A percentile compares a stretch with the other conserved stretches of the same genome.
Conservation (phyloP, 2,888 invertebrate species). For the Callinectes sapidus region DNA sequence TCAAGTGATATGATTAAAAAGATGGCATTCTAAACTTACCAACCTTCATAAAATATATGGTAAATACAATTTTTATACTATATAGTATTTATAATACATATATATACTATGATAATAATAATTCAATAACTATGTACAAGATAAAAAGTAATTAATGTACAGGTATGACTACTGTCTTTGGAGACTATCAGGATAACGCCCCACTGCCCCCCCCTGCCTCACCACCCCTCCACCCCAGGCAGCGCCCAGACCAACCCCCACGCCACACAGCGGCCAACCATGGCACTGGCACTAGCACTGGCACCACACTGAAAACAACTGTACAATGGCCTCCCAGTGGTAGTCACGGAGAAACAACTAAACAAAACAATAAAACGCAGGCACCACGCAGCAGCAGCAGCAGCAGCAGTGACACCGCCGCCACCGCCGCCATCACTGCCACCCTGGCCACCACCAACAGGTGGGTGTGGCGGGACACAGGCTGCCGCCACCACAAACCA, state of each 20-base stretch:
- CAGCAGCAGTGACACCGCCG: not conserved
- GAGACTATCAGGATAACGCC: slow-evolving; percentile 25
- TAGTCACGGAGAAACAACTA: slow-evolving; percentile 9
- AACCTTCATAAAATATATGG: slow-evolving; percentile 58
- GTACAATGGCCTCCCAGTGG: not conserved
- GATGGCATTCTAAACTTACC: not conserved
- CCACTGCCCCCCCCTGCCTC: no score
- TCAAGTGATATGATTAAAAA: slow-evolving; percentile 54
- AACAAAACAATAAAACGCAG: not conserved
- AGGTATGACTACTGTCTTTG: slow-evolving; percentile 62
- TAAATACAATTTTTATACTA: slow-evolving; percentile 38
- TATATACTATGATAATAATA: slow-evolving; percentile 34
- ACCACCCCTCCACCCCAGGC: no score
- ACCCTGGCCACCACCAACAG: not conserved
- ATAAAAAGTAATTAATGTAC: slow-evolving; percentile 50
- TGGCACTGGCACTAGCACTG: not conserved
- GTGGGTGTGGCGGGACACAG: not conserved
- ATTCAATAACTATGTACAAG: slow-evolving; percentile 37
- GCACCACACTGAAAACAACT: not conserved
- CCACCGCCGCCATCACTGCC: no score
- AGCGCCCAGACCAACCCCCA: not conserved
- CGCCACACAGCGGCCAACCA: not conserved
- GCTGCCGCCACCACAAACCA: not conserved
- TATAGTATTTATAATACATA: slow-evolving; percentile 50
- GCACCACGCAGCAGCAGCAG: not conserved